Base-by-base conservation (phyloP, 2,113 vertebrate species). In the Mus spicilegus region DNA sequence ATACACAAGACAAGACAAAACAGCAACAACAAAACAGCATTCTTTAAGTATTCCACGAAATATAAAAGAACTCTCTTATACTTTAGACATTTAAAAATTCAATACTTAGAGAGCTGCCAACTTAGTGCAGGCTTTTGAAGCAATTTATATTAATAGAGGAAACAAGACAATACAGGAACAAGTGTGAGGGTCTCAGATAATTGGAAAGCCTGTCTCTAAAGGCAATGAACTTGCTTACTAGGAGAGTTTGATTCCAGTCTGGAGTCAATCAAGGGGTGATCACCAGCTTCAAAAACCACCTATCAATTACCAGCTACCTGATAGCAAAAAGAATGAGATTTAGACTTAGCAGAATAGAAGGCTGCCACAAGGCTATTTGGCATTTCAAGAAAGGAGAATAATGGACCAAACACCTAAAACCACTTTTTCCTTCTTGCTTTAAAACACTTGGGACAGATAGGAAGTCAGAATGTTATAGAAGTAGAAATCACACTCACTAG, bases 341-440 rank as follows among this genome's bases (percentile, higher is more conserved):
- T 93, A 26, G 22, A 86, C 65, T 54, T 56, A 82, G 30, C 33
- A 63, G 86, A 51, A 92, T 14, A 86, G 30, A 80, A 89, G 39
- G 22, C 69, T 67, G 26, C 7, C n/a, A 65, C 78, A 95, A 86
- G 93, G 73, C 54, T 95, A 76, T 96, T 75, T 91, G 63, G 51
- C 93, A 96, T 96, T 96, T 95, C 51, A 92, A 78, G 72, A 96
- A 87, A 49, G 54, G n/a, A 95, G 24, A 63, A 87, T 91, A 95
- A 95, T 87, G n/a, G 8, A 81, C 26, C 58, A 39, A 96, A 46
- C 36, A 86, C 28, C 56, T 28, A 78, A 24, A 13, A 17, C 56
- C 76, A 78, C 72, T 20, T 92, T 90, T 86, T 88, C n/a, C n/a
- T 22, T 24, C 77, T 0, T 67, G 39, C 11, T 92, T 95, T 96